Evolutionary conservation across 2,797 vertebrate species (phyloP), one percentile per base, ranked within the genome.

Genomic region (Heliangelus exortis): DNA sequence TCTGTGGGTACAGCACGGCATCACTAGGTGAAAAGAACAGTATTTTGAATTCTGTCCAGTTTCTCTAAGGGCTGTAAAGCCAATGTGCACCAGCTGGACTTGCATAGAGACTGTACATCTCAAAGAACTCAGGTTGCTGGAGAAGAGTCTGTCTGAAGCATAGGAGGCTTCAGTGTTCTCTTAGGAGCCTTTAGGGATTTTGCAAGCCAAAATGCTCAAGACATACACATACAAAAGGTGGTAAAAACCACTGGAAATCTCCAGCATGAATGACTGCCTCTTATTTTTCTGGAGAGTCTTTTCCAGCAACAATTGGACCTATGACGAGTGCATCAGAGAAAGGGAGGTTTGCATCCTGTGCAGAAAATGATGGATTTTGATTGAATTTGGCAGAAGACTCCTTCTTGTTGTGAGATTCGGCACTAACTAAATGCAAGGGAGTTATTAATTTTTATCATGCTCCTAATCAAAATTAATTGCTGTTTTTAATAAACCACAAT

Each of bases 361-460:
- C 25, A n/a, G 82, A 84, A 92, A 91, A 81, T 92, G 87, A 94
- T 72, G 79, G 34, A 29, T 86, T 96, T 93, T 94, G 78, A 90
- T 78, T 91, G 26, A 71, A 69, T 84, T 84, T 94, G 95, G 89
- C 85, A 31, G 58, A 93, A 94, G 87, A 63, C 3, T 22, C 54
- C 21, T 74, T 92, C 78, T 34, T 15, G 15, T 95, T 93, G 68
- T 67, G 69, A 71, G 51, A 62, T 29, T 93, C 95, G 54, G 71
- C 53, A 29, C 89, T 91, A 77, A 54, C 48, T 65, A 71, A 48
- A 43, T 12, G 2, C 76, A 69, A 63, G 77, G 61, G 79, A 72
- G 33, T 89, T 16, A 3, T 89, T 92, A 55, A 54, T 94, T 79
- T 91, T 86, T 91, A 65, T 77, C 51, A 22, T 87, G 55, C 45